phyloP scores from a whole-genome alignment of 2,888 invertebrate genomes.

The Cephalotes varians region DNA sequence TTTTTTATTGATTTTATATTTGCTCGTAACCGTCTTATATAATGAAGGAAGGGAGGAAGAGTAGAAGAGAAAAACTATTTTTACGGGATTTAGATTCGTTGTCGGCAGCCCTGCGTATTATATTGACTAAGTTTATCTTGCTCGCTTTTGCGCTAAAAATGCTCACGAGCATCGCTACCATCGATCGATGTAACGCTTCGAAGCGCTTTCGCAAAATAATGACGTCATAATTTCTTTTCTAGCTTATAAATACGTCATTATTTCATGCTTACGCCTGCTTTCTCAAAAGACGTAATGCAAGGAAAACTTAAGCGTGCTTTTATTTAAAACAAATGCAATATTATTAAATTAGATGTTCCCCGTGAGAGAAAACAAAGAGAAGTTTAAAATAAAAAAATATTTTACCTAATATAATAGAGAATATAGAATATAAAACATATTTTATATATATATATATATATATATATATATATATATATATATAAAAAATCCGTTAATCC shows the following conservation, averaged over 20 bases:
- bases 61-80: not conserved
- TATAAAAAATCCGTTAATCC: too few species aligned
- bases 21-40: not conserved
- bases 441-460: too few species aligned
- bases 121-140: not conserved
- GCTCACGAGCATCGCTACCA: slow-evolving; percentile 1
- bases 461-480: too few species aligned
- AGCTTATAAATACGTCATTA: slow-evolving; percentile 21
- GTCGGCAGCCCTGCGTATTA: not conserved
- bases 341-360: not conserved
- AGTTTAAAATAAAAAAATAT: not conserved
- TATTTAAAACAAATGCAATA: not conserved
- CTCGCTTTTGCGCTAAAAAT: not conserved
- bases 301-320: not conserved
- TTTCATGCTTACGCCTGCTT: not conserved
- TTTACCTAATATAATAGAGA: not conserved
- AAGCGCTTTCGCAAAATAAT: not conserved
- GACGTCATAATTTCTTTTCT: slow-evolving; percentile 9
- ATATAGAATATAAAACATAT: too few species aligned
- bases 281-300: not conserved
- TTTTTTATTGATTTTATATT: not conserved
- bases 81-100: not conserved
- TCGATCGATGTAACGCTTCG: not conserved
- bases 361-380: not conserved
- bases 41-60: not conserved